phyloP scores from a whole-genome alignment of 2,888 invertebrate genomes.

The Chymomyza procnemis region DNA sequence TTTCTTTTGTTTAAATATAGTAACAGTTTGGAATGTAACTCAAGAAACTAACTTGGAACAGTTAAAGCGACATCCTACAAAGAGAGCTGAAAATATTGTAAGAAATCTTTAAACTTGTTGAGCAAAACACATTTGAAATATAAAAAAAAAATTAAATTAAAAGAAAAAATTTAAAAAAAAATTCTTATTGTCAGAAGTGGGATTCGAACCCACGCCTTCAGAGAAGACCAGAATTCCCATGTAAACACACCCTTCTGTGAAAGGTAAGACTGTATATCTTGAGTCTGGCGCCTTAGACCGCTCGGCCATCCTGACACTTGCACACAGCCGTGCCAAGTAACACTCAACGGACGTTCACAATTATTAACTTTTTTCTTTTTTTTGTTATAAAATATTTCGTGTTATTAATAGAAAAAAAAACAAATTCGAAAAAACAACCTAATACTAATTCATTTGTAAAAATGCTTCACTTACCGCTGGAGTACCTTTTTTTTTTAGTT shows the following conservation, averaged over 20 bases:
- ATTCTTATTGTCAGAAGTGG: slow-evolving; percentile 52
- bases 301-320: slow-evolving; percentile 53
- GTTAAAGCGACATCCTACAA: not conserved
- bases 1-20: slow-evolving; percentile 48
- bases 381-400: not conserved
- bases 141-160: slow-evolving; percentile 4
- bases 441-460: not conserved
- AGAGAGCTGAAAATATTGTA: not conserved
- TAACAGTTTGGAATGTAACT: slow-evolving; percentile 54
- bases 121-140: not conserved
- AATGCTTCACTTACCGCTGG: slow-evolving; percentile 34
- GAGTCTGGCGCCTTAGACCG: slow-evolving; percentile 49
- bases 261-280: slow-evolving; percentile 30
- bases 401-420: not conserved
- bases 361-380: slow-evolving; percentile 11
- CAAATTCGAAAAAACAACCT: no score
- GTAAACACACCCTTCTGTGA: slow-evolving; percentile 14
- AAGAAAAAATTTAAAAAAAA: slow-evolving; percentile 32
- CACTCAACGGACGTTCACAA: not conserved
- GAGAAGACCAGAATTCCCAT: slow-evolving; percentile 60
- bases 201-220: slow-evolving; percentile 65
- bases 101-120: not conserved
- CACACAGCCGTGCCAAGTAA: not conserved
- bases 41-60: not conserved
- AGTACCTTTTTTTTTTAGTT: slow-evolving; percentile 56